A percentile compares a stretch with the other conserved stretches of the same genome.
Evolutionary conservation across 2,797 vertebrate species (phyloP).

Genomic region (Caiman crocodilus): DNA sequence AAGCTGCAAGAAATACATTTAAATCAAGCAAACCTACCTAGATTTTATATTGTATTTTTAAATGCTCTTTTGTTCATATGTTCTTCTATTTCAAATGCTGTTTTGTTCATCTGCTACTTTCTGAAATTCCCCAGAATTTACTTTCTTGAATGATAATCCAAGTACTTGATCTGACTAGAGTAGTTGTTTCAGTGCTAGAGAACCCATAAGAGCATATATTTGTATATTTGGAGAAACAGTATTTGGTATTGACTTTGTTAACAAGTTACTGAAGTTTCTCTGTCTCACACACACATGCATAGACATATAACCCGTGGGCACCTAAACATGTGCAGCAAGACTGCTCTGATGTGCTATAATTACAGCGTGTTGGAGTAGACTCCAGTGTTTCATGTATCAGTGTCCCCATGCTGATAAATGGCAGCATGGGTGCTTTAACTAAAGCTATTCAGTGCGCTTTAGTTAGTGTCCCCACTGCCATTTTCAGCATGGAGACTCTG

Average conservation of each 20-base stretch:
- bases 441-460: too few species aligned
- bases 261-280: rapidly evolving
- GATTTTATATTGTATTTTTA: neutral
- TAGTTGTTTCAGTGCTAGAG: neutral
- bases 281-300: neutral
- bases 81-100: neutral
- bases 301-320: too few species aligned
- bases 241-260: neutral
- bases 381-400: too few species aligned
- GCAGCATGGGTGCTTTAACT: too few species aligned
- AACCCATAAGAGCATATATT: neutral
- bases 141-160: neutral
- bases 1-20: neutral
- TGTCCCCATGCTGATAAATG: too few species aligned
- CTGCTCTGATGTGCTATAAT: too few species aligned
- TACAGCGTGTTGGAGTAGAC: too few species aligned
- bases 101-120: neutral
- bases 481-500: too few species aligned
- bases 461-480: too few species aligned
- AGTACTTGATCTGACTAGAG: neutral
- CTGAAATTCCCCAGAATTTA: neutral
- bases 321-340: too few species aligned
- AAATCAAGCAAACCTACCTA: neutral
- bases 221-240: neutral
- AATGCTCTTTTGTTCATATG: neutral